Percentiles rank a stretch among this genome's conserved stretches.
Evolutionary conservation across 2,888 invertebrate species (phyloP).

Genomic region (Cyclophora albipunctata): DNA sequence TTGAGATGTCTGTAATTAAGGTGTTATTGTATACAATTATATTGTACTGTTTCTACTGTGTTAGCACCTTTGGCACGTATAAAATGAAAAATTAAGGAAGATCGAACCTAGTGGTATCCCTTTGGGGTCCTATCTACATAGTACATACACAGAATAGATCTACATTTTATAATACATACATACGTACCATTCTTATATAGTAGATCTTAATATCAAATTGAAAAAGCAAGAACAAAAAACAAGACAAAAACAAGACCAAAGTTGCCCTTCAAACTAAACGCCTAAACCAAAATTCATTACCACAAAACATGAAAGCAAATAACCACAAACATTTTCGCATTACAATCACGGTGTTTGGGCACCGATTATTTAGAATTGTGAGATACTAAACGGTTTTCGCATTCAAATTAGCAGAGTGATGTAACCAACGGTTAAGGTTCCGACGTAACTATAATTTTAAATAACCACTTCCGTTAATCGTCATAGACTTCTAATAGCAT

Average conservation of each 20-base stretch:
- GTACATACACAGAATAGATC: too few species aligned
- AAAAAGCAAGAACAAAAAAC: too few species aligned
- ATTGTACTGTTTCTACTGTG: background rate
- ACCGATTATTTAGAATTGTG: slow-evolving; percentile 28
- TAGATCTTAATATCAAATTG: too few species aligned
- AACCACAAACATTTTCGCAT: slow-evolving; percentile 1
- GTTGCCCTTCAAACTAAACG: too few species aligned
- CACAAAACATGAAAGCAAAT: too few species aligned
- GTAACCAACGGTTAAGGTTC: slow-evolving; percentile 24
- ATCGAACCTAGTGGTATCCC: too few species aligned
- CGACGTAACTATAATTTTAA: slow-evolving; percentile 8
- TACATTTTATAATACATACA: too few species aligned
- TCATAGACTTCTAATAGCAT: background rate
- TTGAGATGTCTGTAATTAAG: background rate
- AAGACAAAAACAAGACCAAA: too few species aligned
- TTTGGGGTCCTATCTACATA: too few species aligned
- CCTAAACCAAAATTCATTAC: too few species aligned
- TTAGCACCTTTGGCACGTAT: background rate
- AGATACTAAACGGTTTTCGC: slow-evolving; percentile 24
- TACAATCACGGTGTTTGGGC: slow-evolving; percentile 20
- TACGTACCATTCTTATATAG: too few species aligned
- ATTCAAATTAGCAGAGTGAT: slow-evolving; percentile 29
- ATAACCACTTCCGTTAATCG: slow-evolving; percentile 9
- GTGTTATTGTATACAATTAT: background rate
- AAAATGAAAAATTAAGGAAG: background rate